Conservation (phyloP, 2,113 vertebrate genomes). For the Limanda limanda region DNA sequence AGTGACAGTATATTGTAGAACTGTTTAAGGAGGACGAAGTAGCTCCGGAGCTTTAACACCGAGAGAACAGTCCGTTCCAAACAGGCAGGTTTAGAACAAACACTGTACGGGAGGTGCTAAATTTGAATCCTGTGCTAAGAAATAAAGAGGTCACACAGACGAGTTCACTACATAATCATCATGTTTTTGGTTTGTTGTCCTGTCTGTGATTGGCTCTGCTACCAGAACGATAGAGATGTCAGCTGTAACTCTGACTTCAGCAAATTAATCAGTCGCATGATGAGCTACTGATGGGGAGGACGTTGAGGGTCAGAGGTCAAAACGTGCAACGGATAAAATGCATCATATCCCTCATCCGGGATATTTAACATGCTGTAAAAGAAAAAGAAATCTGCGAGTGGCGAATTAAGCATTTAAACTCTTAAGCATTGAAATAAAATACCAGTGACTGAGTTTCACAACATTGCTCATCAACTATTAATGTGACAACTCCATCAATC, state of each 20-base stretch:
- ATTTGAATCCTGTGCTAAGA: background rate
- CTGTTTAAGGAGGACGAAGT: too few relatives aligned
- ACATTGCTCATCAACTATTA: slow-evolving; percentile 50
- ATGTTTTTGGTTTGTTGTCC: background rate
- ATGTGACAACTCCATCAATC: slow-evolving; percentile 55
- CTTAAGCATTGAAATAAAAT: slow-evolving; percentile 18
- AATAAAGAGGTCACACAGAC: background rate
- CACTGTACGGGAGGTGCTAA: too few relatives aligned
- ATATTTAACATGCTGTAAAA: slow-evolving; percentile 15
- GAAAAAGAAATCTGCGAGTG: background rate
- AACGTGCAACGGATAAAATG: slow-evolving; percentile 1
- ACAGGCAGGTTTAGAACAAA: too few relatives aligned
- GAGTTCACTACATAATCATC: background rate
- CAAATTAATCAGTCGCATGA: background rate
- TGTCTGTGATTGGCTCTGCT: background rate
- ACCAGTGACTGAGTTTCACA: slow-evolving; percentile 38
- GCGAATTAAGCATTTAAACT: slow-evolving; percentile 13
- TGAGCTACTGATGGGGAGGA: background rate
- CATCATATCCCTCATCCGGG: background rate
- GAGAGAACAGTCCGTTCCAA: too few relatives aligned
- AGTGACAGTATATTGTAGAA: too few relatives aligned
- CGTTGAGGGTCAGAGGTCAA: slow-evolving; percentile 18
- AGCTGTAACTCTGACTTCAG: background rate
- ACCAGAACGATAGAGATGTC: background rate
- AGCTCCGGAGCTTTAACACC: too few relatives aligned